Evolutionary conservation across 2,113 vertebrate species (phyloP), one percentile per base, ranked within the genome.

Genomic region (Otis tarda): DNA sequence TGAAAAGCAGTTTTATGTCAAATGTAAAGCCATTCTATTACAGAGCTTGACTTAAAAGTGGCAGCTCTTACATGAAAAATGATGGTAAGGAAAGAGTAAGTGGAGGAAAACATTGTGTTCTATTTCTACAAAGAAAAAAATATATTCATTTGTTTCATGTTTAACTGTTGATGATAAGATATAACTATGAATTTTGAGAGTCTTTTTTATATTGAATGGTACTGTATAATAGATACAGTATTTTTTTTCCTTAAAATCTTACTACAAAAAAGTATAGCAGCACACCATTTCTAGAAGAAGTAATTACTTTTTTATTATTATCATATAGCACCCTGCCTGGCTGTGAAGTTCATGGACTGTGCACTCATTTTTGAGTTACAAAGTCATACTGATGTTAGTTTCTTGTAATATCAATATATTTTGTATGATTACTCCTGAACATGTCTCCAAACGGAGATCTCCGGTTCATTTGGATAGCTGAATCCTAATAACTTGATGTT

Each of bases 301-400:
- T 57, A 93, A 88, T 93, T 92, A 61, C 12, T 53, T 88, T 94
- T 95, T 94, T 86, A 90, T 83, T 79, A 61, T 50, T 53, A 90
- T 88, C 63, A 41, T 90, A 69, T 65, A 83, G 49, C 24, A 92
- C 24, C 24, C 87, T 90, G n/a, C 50, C 43, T 76, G 41, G 14
- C 23, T 83, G 22, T 69, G 55, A 92, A 77, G 39, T 57, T 88
- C 82, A 76, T 65, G 39, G 49, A 50, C n/a, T 76, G 63, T 79
- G 39, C 33, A 69, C 28, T 45, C 41, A 43, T 75, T 90, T 93
- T 68, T 60, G 27, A 79, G 39, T 90, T 94, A 73, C 67, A 73
- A 90, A 90, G 57, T 76, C 25, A 7, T 33, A 56, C 13, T 57
- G 30, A 60, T 31, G 18, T 60, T 79, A 87, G 14, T 39, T 79